Evolutionary conservation across 2,113 vertebrate species (phyloP).

Genomic region (Mustela nigripes): DNA sequence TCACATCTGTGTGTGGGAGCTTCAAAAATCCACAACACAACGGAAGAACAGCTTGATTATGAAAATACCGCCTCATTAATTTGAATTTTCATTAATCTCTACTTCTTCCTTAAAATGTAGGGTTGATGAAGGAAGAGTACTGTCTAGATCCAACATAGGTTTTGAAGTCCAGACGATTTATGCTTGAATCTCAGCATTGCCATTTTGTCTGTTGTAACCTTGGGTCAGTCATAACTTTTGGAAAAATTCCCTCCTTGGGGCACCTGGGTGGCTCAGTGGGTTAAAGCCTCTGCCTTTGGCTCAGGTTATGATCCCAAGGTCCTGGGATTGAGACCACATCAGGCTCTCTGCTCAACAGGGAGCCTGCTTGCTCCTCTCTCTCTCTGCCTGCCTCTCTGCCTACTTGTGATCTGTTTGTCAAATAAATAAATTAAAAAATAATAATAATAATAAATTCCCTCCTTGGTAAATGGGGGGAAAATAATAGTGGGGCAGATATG

Average conservation of each 20-base stretch:
- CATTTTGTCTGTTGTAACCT: background rate
- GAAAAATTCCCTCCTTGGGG: background rate
- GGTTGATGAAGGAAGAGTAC: background rate
- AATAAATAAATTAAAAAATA: too few relatives aligned
- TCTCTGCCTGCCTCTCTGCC: too few relatives aligned
- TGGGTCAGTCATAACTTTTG: background rate
- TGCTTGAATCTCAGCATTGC: background rate
- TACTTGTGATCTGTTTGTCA: too few relatives aligned
- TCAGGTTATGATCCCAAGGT: too few relatives aligned
- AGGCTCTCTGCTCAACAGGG: too few relatives aligned
- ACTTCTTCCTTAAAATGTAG: conserved; percentile 27
- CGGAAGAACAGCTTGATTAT: background rate
- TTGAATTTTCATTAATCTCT: background rate
- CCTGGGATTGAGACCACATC: too few relatives aligned
- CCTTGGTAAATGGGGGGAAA: too few relatives aligned
- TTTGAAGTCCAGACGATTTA: conserved; percentile 21
- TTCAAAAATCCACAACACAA: conserved; percentile 14
- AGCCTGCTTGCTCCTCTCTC: too few relatives aligned
- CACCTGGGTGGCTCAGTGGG: too few relatives aligned
- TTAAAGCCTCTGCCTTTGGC: too few relatives aligned
- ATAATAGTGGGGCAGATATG: background rate
- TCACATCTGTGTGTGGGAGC: background rate
- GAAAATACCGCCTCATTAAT: background rate
- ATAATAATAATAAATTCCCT: background rate
- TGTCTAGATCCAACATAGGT: background rate